These are phyloP conservation scores for Chondrilla cf. caribensis DNA, from an alignment of 37 sponge, comb jelly and placozoan genomes.

Conservation along the genomic window DNA sequence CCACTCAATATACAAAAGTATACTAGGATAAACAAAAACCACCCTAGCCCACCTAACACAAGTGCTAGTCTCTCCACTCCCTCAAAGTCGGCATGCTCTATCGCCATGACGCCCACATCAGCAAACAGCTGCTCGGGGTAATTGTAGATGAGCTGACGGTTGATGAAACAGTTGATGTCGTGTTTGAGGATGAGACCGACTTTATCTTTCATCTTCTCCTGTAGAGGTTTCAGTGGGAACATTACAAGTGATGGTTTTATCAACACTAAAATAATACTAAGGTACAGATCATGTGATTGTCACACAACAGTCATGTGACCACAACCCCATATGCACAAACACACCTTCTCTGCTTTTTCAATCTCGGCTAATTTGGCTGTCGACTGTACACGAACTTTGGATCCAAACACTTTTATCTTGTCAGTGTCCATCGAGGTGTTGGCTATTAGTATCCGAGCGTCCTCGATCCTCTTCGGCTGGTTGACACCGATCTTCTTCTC, in stretches of 20 bases:
- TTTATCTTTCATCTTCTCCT: slow-evolving; percentile 98
- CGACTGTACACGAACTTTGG: slow-evolving; percentile 88
- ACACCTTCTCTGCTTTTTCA: slow-evolving; percentile 90
- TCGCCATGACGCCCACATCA: slow-evolving; percentile 97
- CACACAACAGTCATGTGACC: too few relatives aligned
- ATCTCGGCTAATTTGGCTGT: slow-evolving; percentile 95
- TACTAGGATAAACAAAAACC: too few relatives aligned
- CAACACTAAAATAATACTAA: too few relatives aligned
- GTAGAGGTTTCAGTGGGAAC: too few relatives aligned
- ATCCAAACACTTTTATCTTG: slow-evolving; percentile 97
- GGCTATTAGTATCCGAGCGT: slow-evolving; percentile 92
- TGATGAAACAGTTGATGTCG: slow-evolving; percentile 95
- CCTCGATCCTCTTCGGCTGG: slow-evolving; percentile 95
- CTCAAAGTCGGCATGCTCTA: slow-evolving; percentile 99
- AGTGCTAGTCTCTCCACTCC: slow-evolving; percentile 92
- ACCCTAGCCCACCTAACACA: slow-evolving; percentile 61
- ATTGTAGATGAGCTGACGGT: slow-evolving; percentile 98
- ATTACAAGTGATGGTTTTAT: too few relatives aligned
- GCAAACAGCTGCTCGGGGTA: slow-evolving; percentile 99
- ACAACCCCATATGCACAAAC: background rate
- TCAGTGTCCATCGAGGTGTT: slow-evolving; percentile 99
- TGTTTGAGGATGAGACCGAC: slow-evolving; percentile 93
- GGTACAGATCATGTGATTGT: too few relatives aligned
- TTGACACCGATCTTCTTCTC: slow-evolving; percentile 97
- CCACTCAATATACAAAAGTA: too few relatives aligned